These are phyloP conservation scores for Oryzias curvinotus DNA, from an alignment of 2,113 vertebrate species.

Conservation along the genomic window DNA sequence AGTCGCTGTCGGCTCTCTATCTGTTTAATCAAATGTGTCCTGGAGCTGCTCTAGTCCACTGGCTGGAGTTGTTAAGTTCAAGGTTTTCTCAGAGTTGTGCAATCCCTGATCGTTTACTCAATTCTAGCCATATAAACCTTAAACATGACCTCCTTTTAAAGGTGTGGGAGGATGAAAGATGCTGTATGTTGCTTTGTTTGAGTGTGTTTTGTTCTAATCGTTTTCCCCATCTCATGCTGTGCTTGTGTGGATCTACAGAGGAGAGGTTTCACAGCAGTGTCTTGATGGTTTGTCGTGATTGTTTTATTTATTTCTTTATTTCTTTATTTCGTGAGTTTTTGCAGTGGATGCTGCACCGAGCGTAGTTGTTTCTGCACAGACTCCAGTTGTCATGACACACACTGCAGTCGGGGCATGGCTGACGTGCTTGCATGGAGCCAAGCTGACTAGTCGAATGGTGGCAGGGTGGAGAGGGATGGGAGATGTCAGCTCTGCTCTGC, in stretches of 20 bases:
- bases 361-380: slow-evolving; percentile 40
- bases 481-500: slow-evolving; percentile 8
- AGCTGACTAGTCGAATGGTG: slow-evolving; percentile 10
- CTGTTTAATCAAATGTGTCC: slow-evolving; percentile 27
- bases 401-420: slow-evolving; percentile 18
- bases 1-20: background rate
- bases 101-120: slow-evolving; percentile 56
- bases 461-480: slow-evolving; percentile 3
- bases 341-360: slow-evolving; percentile 22
- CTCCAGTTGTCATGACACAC: slow-evolving; percentile 49
- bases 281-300: background rate
- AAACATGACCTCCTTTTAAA: slow-evolving; percentile 30
- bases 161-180: slow-evolving; percentile 8
- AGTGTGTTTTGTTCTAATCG: background rate
- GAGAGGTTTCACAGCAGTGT: background rate
- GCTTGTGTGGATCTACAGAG: background rate
- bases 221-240: background rate
- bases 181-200: background rate
- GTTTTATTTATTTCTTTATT: slow-evolving; percentile 1
- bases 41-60: background rate
- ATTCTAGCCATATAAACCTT: slow-evolving; percentile 17
- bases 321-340: slow-evolving; percentile 19
- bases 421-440: slow-evolving; percentile 8
- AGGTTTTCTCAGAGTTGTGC: slow-evolving; percentile 46
- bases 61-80: slow-evolving; percentile 38